These are phyloP conservation scores for Trachelipus rathkii DNA, from an alignment of 1,140 invertebrate species.

Conservation along the genomic window DNA sequence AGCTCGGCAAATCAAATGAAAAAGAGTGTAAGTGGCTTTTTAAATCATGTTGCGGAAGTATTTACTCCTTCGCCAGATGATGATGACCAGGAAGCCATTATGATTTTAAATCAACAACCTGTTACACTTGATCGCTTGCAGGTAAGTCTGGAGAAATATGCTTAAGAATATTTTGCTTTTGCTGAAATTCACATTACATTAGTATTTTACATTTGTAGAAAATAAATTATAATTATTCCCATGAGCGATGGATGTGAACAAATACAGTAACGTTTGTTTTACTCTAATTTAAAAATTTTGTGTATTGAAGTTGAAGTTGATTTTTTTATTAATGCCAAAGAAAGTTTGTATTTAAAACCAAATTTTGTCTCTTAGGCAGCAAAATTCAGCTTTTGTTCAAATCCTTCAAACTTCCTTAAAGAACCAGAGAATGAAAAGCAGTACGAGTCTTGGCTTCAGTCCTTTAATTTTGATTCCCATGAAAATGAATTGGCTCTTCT, in stretches of 20 bases:
- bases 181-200: too few species aligned
- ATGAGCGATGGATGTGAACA: too few species aligned
- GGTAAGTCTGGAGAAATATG: background rate
- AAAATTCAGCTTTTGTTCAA: slow-evolving; percentile 52
- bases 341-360: background rate
- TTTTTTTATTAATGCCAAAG: too few species aligned
- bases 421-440: slow-evolving; percentile 50
- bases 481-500: slow-evolving; percentile 54
- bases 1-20: slow-evolving; percentile 50
- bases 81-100: slow-evolving; percentile 47
- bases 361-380: slow-evolving; percentile 47
- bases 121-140: slow-evolving; percentile 28
- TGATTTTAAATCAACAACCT: slow-evolving; percentile 48
- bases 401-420: slow-evolving; percentile 53
- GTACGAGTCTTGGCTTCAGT: slow-evolving; percentile 52
- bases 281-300: too few species aligned
- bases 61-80: slow-evolving; percentile 52
- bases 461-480: slow-evolving; percentile 51
- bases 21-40: slow-evolving; percentile 50
- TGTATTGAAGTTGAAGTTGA: too few species aligned
- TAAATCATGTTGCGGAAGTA: slow-evolving; percentile 52
- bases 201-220: too few species aligned
- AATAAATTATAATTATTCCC: too few species aligned
- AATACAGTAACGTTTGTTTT: too few species aligned
- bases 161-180: too few species aligned